These are phyloP conservation scores for Platyura marginata DNA, from an alignment of 1,140 invertebrate genomes.

Conservation along the genomic window DNA sequence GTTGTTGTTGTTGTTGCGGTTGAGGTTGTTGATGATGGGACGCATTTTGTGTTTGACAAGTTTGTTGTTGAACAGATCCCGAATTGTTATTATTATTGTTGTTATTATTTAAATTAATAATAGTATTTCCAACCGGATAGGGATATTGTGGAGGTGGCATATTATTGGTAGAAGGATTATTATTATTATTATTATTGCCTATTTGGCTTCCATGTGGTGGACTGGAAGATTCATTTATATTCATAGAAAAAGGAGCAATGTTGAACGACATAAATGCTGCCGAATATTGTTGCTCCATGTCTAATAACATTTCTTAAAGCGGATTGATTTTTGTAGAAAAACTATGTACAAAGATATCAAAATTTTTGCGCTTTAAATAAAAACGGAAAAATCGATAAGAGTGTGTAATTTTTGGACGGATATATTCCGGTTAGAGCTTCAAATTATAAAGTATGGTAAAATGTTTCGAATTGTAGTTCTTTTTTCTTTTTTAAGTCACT, in stretches of 20 bases:
- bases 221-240: constrained; percentile 45
- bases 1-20: constrained; percentile 10
- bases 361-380: no score
- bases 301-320: constrained; percentile 52
- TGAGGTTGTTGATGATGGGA: constrained; percentile 1
- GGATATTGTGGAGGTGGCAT: constrained; percentile 1
- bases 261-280: constrained; percentile 66
- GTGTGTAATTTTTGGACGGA: no score
- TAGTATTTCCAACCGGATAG: constrained; percentile 3
- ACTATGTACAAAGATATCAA: no score
- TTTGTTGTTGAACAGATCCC: constrained; percentile 4
- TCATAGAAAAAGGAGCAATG: constrained; percentile 64
- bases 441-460: no score
- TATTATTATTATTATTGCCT: constrained; percentile 28
- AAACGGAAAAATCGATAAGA: no score
- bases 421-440: no score
- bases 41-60: constrained; percentile 4
- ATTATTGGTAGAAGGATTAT: constrained; percentile 24
- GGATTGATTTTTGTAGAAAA: no score
- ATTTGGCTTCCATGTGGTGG: constrained; percentile 22
- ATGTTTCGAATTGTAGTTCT: no score
- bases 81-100: constrained; percentile 8
- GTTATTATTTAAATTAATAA: constrained; percentile 5
- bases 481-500: no score
- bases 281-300: constrained; percentile 57